Base-by-base conservation (phyloP, 2,888 invertebrate genomes). In the Melolontha melolontha region DNA sequence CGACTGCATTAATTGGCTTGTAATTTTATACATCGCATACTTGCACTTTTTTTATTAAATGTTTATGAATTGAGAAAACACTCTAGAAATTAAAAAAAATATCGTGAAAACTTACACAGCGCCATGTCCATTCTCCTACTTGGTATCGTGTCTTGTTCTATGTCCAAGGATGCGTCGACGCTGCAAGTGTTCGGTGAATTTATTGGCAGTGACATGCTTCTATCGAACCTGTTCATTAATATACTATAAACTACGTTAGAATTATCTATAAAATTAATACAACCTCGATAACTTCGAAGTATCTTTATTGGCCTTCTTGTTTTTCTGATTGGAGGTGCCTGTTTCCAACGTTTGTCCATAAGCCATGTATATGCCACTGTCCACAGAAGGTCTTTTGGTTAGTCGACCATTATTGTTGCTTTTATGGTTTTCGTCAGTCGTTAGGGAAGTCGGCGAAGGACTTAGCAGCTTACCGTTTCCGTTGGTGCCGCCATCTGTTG, bases 51-150 rank as follows among this genome's bases (percentile, higher is more conserved):
- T 16, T 22, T 8, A 34, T n/a, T 7, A 7, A 14, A 52, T 52
- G 29, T 22, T 1, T 34, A 29, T 34, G 51, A 52, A 34, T 52
- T 34, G 44, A 40, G 16, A 34, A 17, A 16, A 12, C 14, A 1
- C 34, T 50, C 49, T 42, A 29, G 40, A 42, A 54, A 64, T n/a
- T 12, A 1, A 12, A 4, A 22, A 68, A 68, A 47, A 49, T 41
- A 27, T 64, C 66, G 66, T 51, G 41, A 42, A 71, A 70, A 66
- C 71, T 94, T 91, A 94, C 94, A 94, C 80, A 94, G 86, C 70
- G 93, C 92, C 81, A 93, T 90, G 80, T 94, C 94, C 92, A 93
- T 93, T 82, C 92, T 91, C 75, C 92, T 86, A 74, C 86, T 82
- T 71, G 88, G 88, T 68, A 88, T 70, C 55, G 70, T 72, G 66